phyloP scores from a whole-genome alignment of 37 sponge, comb jelly and placozoan species.

The Corticium candelabrum region DNA sequence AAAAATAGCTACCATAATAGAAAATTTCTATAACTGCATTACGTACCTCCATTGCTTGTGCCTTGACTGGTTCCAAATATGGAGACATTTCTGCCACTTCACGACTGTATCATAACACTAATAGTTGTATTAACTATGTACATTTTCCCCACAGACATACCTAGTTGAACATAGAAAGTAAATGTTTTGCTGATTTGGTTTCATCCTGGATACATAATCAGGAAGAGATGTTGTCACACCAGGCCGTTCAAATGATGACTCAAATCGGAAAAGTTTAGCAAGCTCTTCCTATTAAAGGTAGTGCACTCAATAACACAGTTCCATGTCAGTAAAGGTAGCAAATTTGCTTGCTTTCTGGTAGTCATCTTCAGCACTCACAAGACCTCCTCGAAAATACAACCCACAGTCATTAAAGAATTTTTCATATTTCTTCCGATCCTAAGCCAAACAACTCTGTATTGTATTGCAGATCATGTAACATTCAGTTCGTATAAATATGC shows the following conservation, averaged over 20 bases:
- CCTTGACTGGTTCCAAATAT: constrained; percentile 25
- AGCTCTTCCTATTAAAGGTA: constrained; percentile 28
- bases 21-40: too few relatives aligned
- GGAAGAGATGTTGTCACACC: constrained; percentile 15
- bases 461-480: too few relatives aligned
- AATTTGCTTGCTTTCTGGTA: too few relatives aligned
- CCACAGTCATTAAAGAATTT: constrained; percentile 29
- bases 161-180: constrained; percentile 10
- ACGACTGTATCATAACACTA: constrained; percentile 11
- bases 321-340: too few relatives aligned
- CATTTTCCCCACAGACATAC: not conserved
- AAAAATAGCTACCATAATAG: too few relatives aligned
- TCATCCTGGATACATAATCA: constrained; percentile 18
- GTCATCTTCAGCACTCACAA: constrained; percentile 18
- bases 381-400: constrained; percentile 17
- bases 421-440: constrained; percentile 26
- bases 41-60: constrained; percentile 21
- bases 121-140: constrained; percentile 5
- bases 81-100: constrained; percentile 34
- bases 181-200: constrained; percentile 19
- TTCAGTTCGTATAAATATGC: too few relatives aligned
- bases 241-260: constrained; percentile 18
- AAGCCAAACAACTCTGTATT: too few relatives aligned
- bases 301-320: too few relatives aligned
- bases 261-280: constrained; percentile 33